Percentiles rank a stretch among this genome's conserved stretches.
phyloP scores from a whole-genome alignment of 1,140 invertebrate genomes.

The Ceratina calcarata region DNA sequence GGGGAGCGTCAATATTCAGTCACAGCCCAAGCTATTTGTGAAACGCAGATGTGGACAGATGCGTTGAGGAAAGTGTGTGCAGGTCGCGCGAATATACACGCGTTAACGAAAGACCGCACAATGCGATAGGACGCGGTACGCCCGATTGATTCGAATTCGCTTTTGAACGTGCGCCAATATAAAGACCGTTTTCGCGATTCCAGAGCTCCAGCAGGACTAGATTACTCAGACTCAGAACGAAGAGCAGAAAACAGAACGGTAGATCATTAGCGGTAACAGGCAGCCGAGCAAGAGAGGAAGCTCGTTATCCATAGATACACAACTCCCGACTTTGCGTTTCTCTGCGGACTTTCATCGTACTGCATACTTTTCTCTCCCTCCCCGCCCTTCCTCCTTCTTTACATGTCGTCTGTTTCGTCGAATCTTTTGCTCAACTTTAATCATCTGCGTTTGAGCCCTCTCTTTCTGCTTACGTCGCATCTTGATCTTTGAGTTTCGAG shows the following conservation, averaged over 20 bases:
- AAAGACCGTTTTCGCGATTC: conserved; percentile 35
- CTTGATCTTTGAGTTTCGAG: too few relatives aligned
- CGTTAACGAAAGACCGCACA: conserved; percentile 12
- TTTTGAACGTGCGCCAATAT: conserved; percentile 48
- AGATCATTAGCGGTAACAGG: conserved; percentile 78
- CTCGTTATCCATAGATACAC: conserved; percentile 78
- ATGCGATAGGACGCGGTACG: neutral
- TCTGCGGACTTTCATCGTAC: conserved; percentile 54
- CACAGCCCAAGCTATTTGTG: neutral
- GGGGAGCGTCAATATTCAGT: conserved; percentile 15
- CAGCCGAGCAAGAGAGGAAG: conserved; percentile 75
- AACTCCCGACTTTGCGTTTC: conserved; percentile 61
- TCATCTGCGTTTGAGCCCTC: too few relatives aligned
- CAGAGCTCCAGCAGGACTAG: neutral
- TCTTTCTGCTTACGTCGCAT: too few relatives aligned
- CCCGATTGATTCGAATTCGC: conserved; percentile 37
- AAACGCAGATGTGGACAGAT: neutral
- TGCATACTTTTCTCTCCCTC: conserved; percentile 22
- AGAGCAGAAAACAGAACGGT: conserved; percentile 73
- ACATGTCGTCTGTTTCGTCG: too few relatives aligned
- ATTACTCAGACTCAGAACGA: conserved; percentile 47
- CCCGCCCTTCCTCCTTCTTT: conserved; percentile 62
- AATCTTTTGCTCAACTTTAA: too few relatives aligned
- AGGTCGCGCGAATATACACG: neutral
- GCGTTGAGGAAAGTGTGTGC: neutral